phyloP scores from a whole-genome alignment of 1,140 invertebrate species.

The Drosophila pseudoobscura region DNA sequence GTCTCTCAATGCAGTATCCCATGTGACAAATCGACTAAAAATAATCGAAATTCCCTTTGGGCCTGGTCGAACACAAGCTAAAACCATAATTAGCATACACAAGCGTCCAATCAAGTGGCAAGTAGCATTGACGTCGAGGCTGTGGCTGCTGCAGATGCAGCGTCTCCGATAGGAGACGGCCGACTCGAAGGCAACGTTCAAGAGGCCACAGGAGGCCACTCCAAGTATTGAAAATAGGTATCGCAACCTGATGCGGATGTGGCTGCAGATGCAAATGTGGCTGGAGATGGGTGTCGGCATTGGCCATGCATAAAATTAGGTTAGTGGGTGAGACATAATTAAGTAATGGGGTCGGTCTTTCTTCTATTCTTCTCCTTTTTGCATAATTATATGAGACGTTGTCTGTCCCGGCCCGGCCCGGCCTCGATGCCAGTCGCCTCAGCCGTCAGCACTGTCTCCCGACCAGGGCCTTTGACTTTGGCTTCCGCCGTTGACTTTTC shows the following conservation, averaged over 20 bases:
- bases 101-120: constrained; percentile 73
- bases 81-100: constrained; percentile 59
- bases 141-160: constrained; percentile 17
- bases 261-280: not conserved
- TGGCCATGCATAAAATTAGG: constrained; percentile 65
- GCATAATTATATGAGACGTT: constrained; percentile 65
- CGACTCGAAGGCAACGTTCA: constrained; percentile 56
- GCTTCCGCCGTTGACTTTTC: constrained; percentile 58
- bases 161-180: constrained; percentile 38
- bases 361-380: constrained; percentile 11
- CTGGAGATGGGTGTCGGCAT: constrained; percentile 34
- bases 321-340: constrained; percentile 80
- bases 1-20: not conserved
- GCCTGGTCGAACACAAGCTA: constrained; percentile 4
- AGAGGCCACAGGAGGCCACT: constrained; percentile 25
- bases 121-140: constrained; percentile 72
- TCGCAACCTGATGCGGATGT: not conserved
- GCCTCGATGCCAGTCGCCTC: not conserved
- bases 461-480: constrained; percentile 23
- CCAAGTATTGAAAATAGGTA: too few species aligned
- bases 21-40: constrained; percentile 50
- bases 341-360: constrained; percentile 66
- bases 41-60: constrained; percentile 54
- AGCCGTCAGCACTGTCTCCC: constrained; percentile 12
- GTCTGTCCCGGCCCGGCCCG: constrained; percentile 5